Evolutionary conservation across 2,797 vertebrate genomes (phyloP).

Genomic region (Schizothorax lantsangensis): DNA sequence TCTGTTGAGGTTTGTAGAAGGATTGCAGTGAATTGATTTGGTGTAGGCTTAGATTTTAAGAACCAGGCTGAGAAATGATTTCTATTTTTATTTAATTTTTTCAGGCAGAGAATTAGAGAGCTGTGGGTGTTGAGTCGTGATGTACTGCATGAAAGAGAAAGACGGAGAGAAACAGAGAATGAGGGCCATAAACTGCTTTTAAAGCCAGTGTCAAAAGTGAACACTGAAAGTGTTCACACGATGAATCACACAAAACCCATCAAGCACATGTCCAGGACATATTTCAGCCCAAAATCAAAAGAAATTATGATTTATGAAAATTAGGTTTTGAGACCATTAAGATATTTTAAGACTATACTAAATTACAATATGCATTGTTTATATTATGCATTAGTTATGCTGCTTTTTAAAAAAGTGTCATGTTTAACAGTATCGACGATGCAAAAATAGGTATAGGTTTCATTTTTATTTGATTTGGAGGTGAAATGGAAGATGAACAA

Average conservation of each 20-base stretch:
- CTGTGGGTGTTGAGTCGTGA: slow-evolving; percentile 64
- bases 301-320: background rate
- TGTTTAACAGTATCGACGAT: background rate
- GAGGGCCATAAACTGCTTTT: slow-evolving; percentile 1
- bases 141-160: slow-evolving; percentile 42
- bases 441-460: background rate
- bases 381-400: background rate
- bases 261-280: background rate
- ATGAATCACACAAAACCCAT: background rate
- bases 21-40: slow-evolving; percentile 58
- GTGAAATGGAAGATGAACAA: background rate
- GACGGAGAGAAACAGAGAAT: slow-evolving; percentile 6
- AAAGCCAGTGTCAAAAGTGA: background rate
- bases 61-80: slow-evolving; percentile 50
- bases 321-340: background rate
- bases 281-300: background rate
- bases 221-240: background rate
- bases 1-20: slow-evolving; percentile 45
- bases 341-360: background rate
- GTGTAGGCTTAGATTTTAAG: slow-evolving; percentile 58
- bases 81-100: slow-evolving; percentile 44
- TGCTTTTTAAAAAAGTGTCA: background rate
- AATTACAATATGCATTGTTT: background rate
- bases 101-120: slow-evolving; percentile 55
- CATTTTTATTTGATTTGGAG: background rate